Evolutionary conservation across 2,113 vertebrate genomes (phyloP), one percentile per base, ranked within the genome.

Genomic region (Zingel zingel): DNA sequence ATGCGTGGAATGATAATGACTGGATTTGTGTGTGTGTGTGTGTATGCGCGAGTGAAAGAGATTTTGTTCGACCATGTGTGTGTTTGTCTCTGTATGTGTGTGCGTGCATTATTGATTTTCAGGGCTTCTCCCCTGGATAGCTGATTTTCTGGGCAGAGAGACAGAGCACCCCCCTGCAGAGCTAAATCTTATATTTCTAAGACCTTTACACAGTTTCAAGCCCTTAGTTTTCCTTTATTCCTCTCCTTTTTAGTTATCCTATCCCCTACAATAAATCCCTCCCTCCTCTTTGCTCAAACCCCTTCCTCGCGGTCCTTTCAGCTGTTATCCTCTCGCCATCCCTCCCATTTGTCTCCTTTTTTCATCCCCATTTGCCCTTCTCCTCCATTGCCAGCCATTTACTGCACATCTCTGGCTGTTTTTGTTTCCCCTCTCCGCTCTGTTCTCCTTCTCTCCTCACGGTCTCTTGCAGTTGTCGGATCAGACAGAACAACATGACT

Each of bases 21-120:
- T 12, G 25, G 14, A 81, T 85, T 62, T 56, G 7, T 63, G 13
- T 48, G 15, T 27, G 45, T 25, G 36, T 67, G 39, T 58, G 67
- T 74, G 65, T 45, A 39, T 36, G 27, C 30, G 30, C 50, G 61
- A 54, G 43, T 69, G 39, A 39, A 43, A 43, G 39, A 43, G 39
- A 43, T 43, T 10, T 11, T 43, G 10, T 39, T 10, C 10, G 2
- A 43, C 39, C 39, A 11, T 43, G 39, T 43, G 39, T 43, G 39
- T 43, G 39, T 43, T 43, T 43, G 39, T 43, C 39, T 39, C 39
- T 43, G 80, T 43, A 27, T 68, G 30, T 61, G 25, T 51, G 27
- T 71, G 48, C 23, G 23, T 83, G 36, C 74, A 84, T 84, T 88
- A 88, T 91, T 78, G 88, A 92, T 87, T 54, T 65, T 67, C 70